Evolutionary conservation across 2,113 vertebrate genomes (phyloP).

Genomic region (Thymallus thymallus): DNA sequence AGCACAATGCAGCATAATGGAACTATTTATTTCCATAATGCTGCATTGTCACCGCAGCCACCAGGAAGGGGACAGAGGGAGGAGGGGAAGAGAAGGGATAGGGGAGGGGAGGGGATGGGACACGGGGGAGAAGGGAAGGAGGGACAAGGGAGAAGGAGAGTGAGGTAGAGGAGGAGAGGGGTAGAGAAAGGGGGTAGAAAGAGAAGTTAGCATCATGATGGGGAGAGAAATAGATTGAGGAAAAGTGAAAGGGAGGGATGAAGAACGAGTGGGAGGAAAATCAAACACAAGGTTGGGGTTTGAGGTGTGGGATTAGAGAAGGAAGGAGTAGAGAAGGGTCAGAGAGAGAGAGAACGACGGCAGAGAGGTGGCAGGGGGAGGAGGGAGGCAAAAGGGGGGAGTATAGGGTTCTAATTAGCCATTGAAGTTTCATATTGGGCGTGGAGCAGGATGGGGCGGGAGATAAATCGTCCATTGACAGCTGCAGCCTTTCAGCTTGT

Average conservation of each 20-base stretch:
- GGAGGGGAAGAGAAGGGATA: neutral
- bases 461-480: conserved; percentile 43
- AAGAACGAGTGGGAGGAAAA: too few species aligned
- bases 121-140: neutral
- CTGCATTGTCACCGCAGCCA: conserved; percentile 52
- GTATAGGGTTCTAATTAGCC: conserved; percentile 41
- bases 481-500: conserved; percentile 44
- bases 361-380: neutral
- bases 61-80: neutral
- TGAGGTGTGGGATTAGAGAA: neutral
- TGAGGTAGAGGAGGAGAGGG: neutral
- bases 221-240: too few species aligned
- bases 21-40: conserved; percentile 75
- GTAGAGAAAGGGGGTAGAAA: neutral
- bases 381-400: neutral
- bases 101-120: conserved; percentile 1
- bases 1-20: conserved; percentile 67
- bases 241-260: too few species aligned
- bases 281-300: too few species aligned
- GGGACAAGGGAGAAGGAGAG: too few species aligned
- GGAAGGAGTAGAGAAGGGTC: neutral
- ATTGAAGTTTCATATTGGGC: conserved; percentile 43
- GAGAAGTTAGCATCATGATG: neutral
- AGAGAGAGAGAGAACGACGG: neutral
- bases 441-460: conserved; percentile 19